A percentile compares a stretch with the other conserved stretches of the same genome.
Evolutionary conservation across 2,113 vertebrate genomes (phyloP).

Genomic region (Archocentrus centrarchus): DNA sequence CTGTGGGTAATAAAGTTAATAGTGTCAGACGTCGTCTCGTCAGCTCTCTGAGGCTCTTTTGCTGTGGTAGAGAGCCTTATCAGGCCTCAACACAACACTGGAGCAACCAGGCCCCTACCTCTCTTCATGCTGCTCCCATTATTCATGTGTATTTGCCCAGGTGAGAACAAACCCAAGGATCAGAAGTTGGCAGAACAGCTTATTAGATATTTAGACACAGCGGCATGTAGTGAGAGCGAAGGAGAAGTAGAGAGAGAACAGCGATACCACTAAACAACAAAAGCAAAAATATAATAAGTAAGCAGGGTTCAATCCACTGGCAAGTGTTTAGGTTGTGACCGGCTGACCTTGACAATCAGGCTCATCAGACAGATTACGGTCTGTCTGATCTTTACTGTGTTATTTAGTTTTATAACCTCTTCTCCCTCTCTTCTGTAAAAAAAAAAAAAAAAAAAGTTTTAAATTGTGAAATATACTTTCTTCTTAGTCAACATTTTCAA

Average conservation of each 20-base stretch:
- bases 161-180: conserved; percentile 68
- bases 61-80: conserved; percentile 65
- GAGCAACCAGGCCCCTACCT: conserved; percentile 41
- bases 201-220: conserved; percentile 67
- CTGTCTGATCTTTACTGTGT: neutral
- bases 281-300: conserved; percentile 19
- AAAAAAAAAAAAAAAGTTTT: neutral
- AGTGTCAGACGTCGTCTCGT: conserved; percentile 72
- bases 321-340: conserved; percentile 5
- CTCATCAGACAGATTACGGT: neutral
- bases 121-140: conserved; percentile 65
- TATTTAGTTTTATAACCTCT: neutral
- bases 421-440: neutral
- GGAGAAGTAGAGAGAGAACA: conserved; percentile 24
- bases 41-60: conserved; percentile 71
- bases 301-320: neutral
- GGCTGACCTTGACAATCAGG: neutral
- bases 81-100: conserved; percentile 66
- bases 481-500: conserved; percentile 7
- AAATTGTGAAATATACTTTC: neutral
- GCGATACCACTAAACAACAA: conserved; percentile 12
- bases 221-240: conserved; percentile 25
- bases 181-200: conserved; percentile 61
- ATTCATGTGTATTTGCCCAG: conserved; percentile 78
- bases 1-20: conserved; percentile 70